Percentiles rank a stretch among this genome's conserved stretches.
phyloP scores from a whole-genome alignment of 2,113 vertebrate genomes.

The Redunca redunca region DNA sequence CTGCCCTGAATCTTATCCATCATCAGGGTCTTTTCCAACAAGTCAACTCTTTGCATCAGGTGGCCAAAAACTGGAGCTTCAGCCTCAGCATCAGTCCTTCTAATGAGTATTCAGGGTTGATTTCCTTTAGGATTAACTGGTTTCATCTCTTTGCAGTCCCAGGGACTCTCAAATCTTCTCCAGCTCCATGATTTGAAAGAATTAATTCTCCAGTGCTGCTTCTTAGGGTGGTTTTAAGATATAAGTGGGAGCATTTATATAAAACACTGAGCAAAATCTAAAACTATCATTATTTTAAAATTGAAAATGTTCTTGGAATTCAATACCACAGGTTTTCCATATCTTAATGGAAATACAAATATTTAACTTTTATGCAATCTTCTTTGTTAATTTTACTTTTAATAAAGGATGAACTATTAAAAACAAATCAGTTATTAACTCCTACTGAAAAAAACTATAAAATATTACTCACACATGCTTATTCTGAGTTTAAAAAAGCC shows the following conservation, averaged over 20 bases:
- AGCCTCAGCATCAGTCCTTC: not conserved
- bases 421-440: not conserved
- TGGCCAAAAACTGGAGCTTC: not conserved
- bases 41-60: not conserved
- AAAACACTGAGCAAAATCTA: not conserved
- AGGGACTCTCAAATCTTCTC: not conserved
- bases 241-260: not conserved
- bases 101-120: not conserved
- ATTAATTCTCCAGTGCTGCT: not conserved
- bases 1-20: not conserved
- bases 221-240: not conserved
- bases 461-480: not conserved
- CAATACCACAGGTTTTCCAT: not conserved
- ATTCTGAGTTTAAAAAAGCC: not conserved
- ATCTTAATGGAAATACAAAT: not conserved
- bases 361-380: not conserved
- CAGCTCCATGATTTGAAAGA: not conserved
- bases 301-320: not conserved
- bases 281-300: not conserved
- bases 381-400: not conserved
- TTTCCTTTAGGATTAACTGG: not conserved
- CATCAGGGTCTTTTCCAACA: not conserved
- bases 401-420: not conserved
- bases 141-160: not conserved
- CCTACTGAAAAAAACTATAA: not conserved